These are phyloP conservation scores for Heliothis peltigera DNA, from an alignment of 2,888 invertebrate genomes.

Conservation along the genomic window DNA sequence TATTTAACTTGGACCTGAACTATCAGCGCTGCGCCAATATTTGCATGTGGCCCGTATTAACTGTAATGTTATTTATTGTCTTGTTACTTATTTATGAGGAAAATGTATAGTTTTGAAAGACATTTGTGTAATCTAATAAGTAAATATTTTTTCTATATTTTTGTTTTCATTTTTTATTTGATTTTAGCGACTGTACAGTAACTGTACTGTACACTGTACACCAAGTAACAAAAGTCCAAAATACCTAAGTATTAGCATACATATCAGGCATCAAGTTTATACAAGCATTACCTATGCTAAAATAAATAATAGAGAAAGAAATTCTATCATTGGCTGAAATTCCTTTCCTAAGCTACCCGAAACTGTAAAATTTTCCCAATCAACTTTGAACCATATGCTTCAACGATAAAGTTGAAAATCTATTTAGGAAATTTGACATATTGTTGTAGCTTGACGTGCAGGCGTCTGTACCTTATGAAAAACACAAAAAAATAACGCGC, in stretches of 20 bases:
- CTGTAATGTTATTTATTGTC: slow-evolving; percentile 50
- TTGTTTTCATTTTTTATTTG: background rate
- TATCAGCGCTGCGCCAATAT: slow-evolving; percentile 82
- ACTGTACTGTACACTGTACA: too few species aligned
- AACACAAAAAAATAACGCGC: background rate
- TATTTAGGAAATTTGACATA: too few species aligned
- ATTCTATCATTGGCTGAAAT: background rate
- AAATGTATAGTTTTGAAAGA: background rate
- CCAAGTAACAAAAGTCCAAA: too few species aligned
- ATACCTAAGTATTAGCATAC: background rate
- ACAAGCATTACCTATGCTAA: too few species aligned
- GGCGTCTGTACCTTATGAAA: background rate
- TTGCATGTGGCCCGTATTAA: slow-evolving; percentile 73
- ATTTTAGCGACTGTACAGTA: background rate
- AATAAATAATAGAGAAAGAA: too few species aligned
- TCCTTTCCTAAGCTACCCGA: too few species aligned
- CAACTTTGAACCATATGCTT: too few species aligned
- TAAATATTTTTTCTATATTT: background rate
- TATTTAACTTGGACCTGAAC: slow-evolving; percentile 84
- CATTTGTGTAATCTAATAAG: background rate
- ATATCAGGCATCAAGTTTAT: too few species aligned
- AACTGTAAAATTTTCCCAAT: too few species aligned
- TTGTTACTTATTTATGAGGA: slow-evolving; percentile 41
- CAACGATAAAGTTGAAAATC: too few species aligned
- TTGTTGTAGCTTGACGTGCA: too few species aligned